Conservation (phyloP, 1,140 invertebrate genomes). For the Dryas iulia region DNA sequence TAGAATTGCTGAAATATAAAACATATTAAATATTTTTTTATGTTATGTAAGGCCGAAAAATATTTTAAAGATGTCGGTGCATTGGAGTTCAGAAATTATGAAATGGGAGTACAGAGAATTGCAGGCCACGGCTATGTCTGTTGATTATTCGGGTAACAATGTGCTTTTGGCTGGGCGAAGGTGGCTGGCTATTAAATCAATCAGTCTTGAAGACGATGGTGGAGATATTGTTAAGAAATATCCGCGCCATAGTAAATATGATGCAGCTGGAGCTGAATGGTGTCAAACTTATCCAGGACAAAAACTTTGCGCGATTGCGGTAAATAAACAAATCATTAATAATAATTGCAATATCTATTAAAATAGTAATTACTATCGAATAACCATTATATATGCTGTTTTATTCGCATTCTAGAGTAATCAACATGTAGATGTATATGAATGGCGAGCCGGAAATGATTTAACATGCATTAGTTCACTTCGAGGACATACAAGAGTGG, state of each 20-base stretch:
- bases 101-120: slow-evolving; percentile 81
- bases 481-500: slow-evolving; percentile 91
- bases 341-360: slow-evolving; percentile 84
- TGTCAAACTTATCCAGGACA: slow-evolving; percentile 89
- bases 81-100: slow-evolving; percentile 77
- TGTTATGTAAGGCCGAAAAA: slow-evolving; percentile 21
- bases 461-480: slow-evolving; percentile 87
- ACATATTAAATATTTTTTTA: not conserved
- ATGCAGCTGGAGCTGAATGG: slow-evolving; percentile 95
- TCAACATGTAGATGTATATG: slow-evolving; percentile 91
- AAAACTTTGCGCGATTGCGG: slow-evolving; percentile 93
- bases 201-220: slow-evolving; percentile 86
- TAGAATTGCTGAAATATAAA: slow-evolving; percentile 1
- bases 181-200: slow-evolving; percentile 90
- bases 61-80: slow-evolving; percentile 61
- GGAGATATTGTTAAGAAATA: slow-evolving; percentile 88
- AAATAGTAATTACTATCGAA: not conserved
- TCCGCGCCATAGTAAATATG: slow-evolving; percentile 94
- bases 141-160: slow-evolving; percentile 91
- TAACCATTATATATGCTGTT: slow-evolving; percentile 81
- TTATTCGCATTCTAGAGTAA: slow-evolving; percentile 83
- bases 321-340: slow-evolving; percentile 77
- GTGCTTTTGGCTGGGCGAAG: slow-evolving; percentile 91
- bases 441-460: slow-evolving; percentile 85
- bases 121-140: slow-evolving; percentile 95